Percentiles rank a stretch among this genome's conserved stretches.
phyloP scores from a whole-genome alignment of 2,888 invertebrate genomes.

The Platycheirus rosarum region DNA sequence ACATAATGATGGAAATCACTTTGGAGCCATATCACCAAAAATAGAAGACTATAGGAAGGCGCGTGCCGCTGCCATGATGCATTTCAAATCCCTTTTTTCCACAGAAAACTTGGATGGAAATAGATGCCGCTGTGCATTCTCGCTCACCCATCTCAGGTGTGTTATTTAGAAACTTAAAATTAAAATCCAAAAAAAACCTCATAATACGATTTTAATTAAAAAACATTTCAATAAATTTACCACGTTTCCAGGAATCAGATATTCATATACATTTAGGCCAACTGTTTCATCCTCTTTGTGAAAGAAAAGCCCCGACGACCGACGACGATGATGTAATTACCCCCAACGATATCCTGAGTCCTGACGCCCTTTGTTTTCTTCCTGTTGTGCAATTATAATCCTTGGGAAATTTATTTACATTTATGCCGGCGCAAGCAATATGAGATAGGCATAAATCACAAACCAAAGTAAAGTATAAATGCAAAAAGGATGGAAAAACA shows the following conservation, averaged over 20 bases:
- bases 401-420: slow-evolving; percentile 64
- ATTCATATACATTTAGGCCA: slow-evolving; percentile 12
- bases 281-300: slow-evolving; percentile 24
- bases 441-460: slow-evolving; percentile 55
- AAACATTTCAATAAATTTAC: slow-evolving; percentile 52
- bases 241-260: slow-evolving; percentile 28
- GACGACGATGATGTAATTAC: slow-evolving; percentile 40
- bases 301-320: slow-evolving; percentile 12
- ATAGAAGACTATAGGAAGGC: slow-evolving; percentile 9
- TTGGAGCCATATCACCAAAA: slow-evolving; percentile 4
- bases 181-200: slow-evolving; percentile 6
- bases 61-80: too few species aligned
- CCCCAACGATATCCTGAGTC: slow-evolving; percentile 19
- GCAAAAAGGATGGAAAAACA: slow-evolving; percentile 37
- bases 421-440: slow-evolving; percentile 29
- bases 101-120: slow-evolving; percentile 3
- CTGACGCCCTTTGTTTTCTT: slow-evolving; percentile 49
- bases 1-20: not conserved
- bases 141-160: slow-evolving; percentile 21
- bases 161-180: not conserved
- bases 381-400: slow-evolving; percentile 53
- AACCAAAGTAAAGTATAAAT: slow-evolving; percentile 47
- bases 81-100: slow-evolving; percentile 1
- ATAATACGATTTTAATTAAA: slow-evolving; percentile 55
- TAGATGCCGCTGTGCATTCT: not conserved